Conservation (phyloP, 2,888 invertebrate genomes). For the Brachynemurus nebulosus region DNA sequence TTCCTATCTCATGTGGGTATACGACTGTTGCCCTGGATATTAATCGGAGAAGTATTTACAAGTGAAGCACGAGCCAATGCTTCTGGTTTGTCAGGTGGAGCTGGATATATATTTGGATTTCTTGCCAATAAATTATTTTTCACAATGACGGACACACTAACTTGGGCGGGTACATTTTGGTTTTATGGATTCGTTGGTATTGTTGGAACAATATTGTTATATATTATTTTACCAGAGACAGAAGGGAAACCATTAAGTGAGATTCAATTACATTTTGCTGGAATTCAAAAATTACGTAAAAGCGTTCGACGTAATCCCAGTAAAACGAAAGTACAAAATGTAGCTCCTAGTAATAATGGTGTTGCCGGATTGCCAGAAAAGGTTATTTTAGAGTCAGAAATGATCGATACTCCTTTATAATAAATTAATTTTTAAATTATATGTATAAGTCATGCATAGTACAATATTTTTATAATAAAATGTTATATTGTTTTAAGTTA, state of each 20-base stretch:
- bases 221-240: slow-evolving; percentile 64
- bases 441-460: too few species aligned
- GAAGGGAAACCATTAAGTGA: slow-evolving; percentile 61
- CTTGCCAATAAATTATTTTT: slow-evolving; percentile 60
- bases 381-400: neutral
- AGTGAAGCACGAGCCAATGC: slow-evolving; percentile 54
- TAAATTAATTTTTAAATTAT: too few species aligned
- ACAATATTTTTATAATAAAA: too few species aligned
- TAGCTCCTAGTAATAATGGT: neutral
- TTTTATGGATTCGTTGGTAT: slow-evolving; percentile 50
- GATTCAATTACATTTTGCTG: slow-evolving; percentile 55
- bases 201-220: slow-evolving; percentile 47
- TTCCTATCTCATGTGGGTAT: slow-evolving; percentile 56
- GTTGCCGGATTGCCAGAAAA: neutral
- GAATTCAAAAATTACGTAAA: slow-evolving; percentile 37
- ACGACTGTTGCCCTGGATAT: slow-evolving; percentile 62
- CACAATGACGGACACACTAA: slow-evolving; percentile 44
- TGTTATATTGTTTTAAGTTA: too few species aligned
- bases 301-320: slow-evolving; percentile 29
- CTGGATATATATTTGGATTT: slow-evolving; percentile 64
- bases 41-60: slow-evolving; percentile 65
- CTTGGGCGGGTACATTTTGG: slow-evolving; percentile 58
- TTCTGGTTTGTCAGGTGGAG: slow-evolving; percentile 56
- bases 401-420: neutral
- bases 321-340: neutral